A percentile compares a stretch with the other conserved stretches of the same genome.
These are phyloP conservation scores for Liodrosophila aerea DNA, from an alignment of 2,888 invertebrate genomes.

Conservation along the genomic window DNA sequence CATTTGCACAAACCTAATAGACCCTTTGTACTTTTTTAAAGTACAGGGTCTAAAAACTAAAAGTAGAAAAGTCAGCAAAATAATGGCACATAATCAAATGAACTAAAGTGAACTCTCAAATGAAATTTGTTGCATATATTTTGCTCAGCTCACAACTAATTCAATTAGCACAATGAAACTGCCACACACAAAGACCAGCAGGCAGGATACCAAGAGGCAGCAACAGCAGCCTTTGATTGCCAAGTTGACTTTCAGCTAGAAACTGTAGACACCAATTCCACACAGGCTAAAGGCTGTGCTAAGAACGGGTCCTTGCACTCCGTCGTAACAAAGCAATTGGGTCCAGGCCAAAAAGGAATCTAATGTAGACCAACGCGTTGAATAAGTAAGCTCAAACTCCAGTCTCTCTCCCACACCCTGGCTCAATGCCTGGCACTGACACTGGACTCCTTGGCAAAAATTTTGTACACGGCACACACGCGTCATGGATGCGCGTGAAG, in stretches of 20 bases:
- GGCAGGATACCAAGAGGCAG: slow-evolving; percentile 1
- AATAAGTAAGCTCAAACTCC: slow-evolving; percentile 5
- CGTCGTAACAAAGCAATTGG: slow-evolving; percentile 27
- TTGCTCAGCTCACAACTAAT: slow-evolving; percentile 59
- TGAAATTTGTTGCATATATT: slow-evolving; percentile 55
- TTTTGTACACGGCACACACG: slow-evolving; percentile 58
- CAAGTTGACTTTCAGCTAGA: slow-evolving; percentile 24
- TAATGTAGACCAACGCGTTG: slow-evolving; percentile 38
- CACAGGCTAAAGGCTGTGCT: slow-evolving; percentile 50
- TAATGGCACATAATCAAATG: slow-evolving; percentile 2
- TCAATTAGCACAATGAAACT: slow-evolving; percentile 70
- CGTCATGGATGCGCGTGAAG: slow-evolving; percentile 49
- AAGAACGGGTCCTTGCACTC: slow-evolving; percentile 72
- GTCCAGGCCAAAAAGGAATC: slow-evolving; percentile 37
- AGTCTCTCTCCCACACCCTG: background rate
- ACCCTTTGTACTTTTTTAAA: too few species aligned
- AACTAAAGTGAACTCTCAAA: slow-evolving; percentile 22
- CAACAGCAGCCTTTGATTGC: slow-evolving; percentile 47
- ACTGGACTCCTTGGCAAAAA: slow-evolving; percentile 39
- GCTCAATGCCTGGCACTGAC: slow-evolving; percentile 43
- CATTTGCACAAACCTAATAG: too few species aligned
- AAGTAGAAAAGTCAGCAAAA: background rate
- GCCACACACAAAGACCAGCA: slow-evolving; percentile 41
- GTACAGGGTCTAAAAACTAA: too few species aligned
- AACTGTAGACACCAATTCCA: slow-evolving; percentile 41